Evolutionary conservation across 2,113 vertebrate species (phyloP).

Genomic region (Tyto alba): DNA sequence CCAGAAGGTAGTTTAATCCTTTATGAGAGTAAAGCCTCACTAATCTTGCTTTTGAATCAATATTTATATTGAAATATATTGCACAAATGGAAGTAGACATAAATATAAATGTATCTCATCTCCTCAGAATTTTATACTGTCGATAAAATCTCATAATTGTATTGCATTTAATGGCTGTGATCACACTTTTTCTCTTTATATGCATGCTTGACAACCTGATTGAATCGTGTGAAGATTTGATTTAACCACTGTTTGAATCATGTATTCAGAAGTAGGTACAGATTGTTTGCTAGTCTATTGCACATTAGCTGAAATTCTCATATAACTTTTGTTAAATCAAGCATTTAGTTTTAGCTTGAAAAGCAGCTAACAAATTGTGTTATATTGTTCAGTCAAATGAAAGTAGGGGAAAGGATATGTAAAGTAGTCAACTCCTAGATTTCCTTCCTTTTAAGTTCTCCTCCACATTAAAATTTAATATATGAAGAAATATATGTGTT

Average conservation of each 20-base stretch:
- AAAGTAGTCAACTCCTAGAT: not conserved
- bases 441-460: not conserved
- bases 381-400: not conserved
- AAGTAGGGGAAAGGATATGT: not conserved
- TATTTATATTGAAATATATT: not conserved
- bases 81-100: not conserved
- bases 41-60: not conserved
- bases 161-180: not conserved
- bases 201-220: not conserved
- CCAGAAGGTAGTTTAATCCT: not conserved
- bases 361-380: not conserved
- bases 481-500: fast-evolving
- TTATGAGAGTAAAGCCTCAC: not conserved
- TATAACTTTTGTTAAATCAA: not conserved
- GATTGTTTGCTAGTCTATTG: not conserved
- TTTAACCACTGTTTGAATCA: not conserved
- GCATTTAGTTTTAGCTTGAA: not conserved
- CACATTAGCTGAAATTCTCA: not conserved
- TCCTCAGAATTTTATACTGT: not conserved
- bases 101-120: not conserved
- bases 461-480: not conserved
- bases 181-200: not conserved
- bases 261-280: not conserved
- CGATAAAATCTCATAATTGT: not conserved
- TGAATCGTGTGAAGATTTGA: not conserved